Conservation (phyloP, 2,113 vertebrate genomes). For the Scalopus aquaticus region DNA sequence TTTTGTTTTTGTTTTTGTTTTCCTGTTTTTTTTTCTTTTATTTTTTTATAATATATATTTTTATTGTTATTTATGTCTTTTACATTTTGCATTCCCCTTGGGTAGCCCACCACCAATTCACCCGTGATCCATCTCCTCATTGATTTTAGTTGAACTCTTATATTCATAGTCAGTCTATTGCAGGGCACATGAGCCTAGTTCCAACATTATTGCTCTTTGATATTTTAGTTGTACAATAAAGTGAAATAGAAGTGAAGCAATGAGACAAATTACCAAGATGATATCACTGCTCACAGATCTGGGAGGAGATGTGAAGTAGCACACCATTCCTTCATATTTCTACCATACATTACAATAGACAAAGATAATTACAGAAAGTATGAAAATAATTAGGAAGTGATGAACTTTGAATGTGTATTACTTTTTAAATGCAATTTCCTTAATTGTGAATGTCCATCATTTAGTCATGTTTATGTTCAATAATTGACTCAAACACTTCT, state of each 20-base stretch:
- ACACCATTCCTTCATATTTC: not conserved
- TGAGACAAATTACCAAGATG: not conserved
- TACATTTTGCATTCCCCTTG: too few relatives aligned
- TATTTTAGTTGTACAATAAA: not conserved
- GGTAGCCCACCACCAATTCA: too few relatives aligned
- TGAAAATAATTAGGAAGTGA: not conserved
- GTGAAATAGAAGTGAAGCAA: not conserved
- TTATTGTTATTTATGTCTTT: too few relatives aligned
- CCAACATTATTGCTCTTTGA: not conserved
- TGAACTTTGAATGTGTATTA: not conserved
- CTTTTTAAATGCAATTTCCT: not conserved
- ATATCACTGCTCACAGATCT: not conserved
- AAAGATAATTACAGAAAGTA: not conserved
- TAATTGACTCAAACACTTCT: not conserved
- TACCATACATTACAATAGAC: not conserved
- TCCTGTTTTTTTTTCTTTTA: too few relatives aligned
- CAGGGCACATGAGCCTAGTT: not conserved
- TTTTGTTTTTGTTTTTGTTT: too few relatives aligned
- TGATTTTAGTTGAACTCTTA: not conserved
- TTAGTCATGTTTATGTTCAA: not conserved
- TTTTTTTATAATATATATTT: too few relatives aligned
- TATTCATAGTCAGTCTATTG: not conserved
- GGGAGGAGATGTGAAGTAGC: not conserved
- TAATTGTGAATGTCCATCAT: not conserved
- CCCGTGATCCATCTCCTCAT: too few relatives aligned